Evolutionary conservation across 2,113 vertebrate species (phyloP), one percentile per base, ranked within the genome.

Genomic region (Rafetus swinhoei): DNA sequence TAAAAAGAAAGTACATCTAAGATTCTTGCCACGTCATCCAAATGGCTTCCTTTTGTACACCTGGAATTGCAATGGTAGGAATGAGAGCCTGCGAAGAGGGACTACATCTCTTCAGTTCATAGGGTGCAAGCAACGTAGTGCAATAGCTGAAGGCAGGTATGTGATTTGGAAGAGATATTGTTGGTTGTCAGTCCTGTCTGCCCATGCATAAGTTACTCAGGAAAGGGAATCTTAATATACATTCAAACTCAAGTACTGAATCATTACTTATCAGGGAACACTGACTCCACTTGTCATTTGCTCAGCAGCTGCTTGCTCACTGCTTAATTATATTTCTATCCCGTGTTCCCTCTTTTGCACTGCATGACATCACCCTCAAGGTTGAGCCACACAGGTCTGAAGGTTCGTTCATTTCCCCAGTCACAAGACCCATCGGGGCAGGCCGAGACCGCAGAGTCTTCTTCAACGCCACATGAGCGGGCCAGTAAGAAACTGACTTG

Each of bases 381-480:
- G 57, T 29, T 59, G 85, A n/a, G 12, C 1, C 21, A 35, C 52
- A 39, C 32, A 55, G 45, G 56, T 6, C 13, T 22, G 52, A 54
- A 52, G 1, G 18, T 15, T 79, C 82, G 29, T 32, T 45, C 62
- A 81, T 91, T 50, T 1, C 4, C 9, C 7, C 5, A 9, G 9
- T 22, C 11, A 35, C 14, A 9, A 60, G 59, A 82, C 10, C 7
- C 27, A 12, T 0, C 0, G 27, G 29, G 27, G n/a, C 86, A 86
- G 13, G 45, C 3, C 7, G 11, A 65, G 13, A 65, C 25, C 9
- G 19, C 35, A n/a, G 22, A 50, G 7, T 59, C 5, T 25, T 84
- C 79, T 57, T 74, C 56, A 27, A 74, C 18, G 1, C 12, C 27
- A 27, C 59, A 24, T 0, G 0, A 85, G 4, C 11, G 62, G 7